Evolutionary conservation across 1,140 invertebrate genomes (phyloP).

Genomic region (Heliconius hermathena): DNA sequence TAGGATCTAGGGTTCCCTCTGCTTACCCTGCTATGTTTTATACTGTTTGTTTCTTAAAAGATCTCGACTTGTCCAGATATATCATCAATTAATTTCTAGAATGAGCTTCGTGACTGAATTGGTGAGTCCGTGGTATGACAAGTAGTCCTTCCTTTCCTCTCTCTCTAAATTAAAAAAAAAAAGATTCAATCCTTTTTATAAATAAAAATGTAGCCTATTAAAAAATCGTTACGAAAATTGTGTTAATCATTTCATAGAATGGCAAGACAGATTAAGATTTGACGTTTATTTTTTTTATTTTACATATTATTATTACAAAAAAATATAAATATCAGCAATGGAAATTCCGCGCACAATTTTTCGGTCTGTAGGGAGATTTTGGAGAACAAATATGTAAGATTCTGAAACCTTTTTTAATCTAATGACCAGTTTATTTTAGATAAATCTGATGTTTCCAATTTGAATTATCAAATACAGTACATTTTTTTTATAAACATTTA

Average conservation of each 20-base stretch:
- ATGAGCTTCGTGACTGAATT: no score
- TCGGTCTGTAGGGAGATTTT: slow-evolving; percentile 50
- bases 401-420: neutral
- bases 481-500: slow-evolving; percentile 18
- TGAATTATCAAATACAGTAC: neutral
- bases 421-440: neutral
- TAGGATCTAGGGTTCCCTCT: no score
- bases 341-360: slow-evolving; percentile 11
- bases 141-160: no score
- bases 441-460: neutral
- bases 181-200: no score
- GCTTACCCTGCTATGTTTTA: no score
- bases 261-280: neutral
- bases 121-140: no score
- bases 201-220: neutral
- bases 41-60: no score
- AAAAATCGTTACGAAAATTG: neutral
- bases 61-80: no score
- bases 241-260: neutral
- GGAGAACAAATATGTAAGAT: slow-evolving; percentile 69
- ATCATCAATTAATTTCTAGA: no score
- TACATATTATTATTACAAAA: neutral
- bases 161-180: no score
- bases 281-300: neutral
- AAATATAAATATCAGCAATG: slow-evolving; percentile 7